Percentiles rank a stretch among this genome's conserved stretches.
Evolutionary conservation across 2,888 invertebrate species (phyloP).

Genomic region (Leptarthrus brevirostris): DNA sequence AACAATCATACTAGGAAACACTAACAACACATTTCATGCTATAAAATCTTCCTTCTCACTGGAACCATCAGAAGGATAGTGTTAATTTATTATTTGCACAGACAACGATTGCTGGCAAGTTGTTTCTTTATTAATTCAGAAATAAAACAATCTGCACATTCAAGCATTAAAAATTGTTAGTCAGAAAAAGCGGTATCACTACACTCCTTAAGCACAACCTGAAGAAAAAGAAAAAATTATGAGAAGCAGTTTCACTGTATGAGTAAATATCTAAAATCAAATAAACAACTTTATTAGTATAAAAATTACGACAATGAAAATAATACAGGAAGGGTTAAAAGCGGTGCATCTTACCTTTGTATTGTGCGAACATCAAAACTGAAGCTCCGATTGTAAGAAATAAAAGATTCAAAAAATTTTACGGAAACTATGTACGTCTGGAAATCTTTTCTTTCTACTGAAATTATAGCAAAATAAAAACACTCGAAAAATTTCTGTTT

Average conservation of each 20-base stretch:
- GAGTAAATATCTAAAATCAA: constrained; percentile 45
- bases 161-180: constrained; percentile 41
- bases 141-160: constrained; percentile 38
- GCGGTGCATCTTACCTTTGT: constrained; percentile 57
- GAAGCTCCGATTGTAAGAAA: constrained; percentile 54
- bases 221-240: constrained; percentile 40
- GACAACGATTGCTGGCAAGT: background rate
- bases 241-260: constrained; percentile 38
- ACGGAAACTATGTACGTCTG: constrained; percentile 32
- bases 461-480: constrained; percentile 50
- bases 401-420: constrained; percentile 9
- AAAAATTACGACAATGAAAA: constrained; percentile 50
- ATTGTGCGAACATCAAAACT: constrained; percentile 55
- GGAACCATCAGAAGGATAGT: constrained; percentile 21
- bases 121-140: background rate
- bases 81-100: constrained; percentile 16
- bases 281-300: constrained; percentile 29
- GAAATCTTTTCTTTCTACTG: constrained; percentile 36
- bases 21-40: constrained; percentile 26
- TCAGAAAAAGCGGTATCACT: constrained; percentile 37
- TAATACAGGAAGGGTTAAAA: constrained; percentile 47
- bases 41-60: constrained; percentile 15
- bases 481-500: constrained; percentile 45
- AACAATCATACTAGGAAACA: constrained; percentile 32
- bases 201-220: constrained; percentile 46